Conservation (phyloP, 37 sponge, comb jelly and placozoan genomes). For the Cliona cf. orientalis region DNA sequence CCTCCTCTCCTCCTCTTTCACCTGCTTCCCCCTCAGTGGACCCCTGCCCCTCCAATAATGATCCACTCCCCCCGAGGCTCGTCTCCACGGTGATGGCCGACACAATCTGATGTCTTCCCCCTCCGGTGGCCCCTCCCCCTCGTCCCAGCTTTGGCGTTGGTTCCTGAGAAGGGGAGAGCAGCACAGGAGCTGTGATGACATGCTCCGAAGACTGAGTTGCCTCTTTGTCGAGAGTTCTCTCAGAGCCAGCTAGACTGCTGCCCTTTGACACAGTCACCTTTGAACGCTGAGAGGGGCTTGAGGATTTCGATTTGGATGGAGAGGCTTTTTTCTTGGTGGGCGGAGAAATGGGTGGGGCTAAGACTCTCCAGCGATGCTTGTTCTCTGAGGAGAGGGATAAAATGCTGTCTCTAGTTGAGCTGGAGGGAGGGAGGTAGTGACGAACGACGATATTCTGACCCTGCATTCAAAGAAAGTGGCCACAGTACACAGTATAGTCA, state of each 20-base stretch:
- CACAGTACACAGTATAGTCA: neutral
- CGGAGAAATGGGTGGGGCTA: neutral
- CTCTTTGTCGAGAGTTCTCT: neutral
- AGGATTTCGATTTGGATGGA: neutral
- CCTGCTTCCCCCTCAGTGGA: neutral
- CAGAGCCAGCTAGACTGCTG: neutral
- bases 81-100: conserved; percentile 24
- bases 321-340: neutral
- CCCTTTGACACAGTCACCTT: neutral
- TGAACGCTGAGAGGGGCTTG: neutral
- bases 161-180: no score
- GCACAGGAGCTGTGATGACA: conserved; percentile 31
- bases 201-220: neutral
- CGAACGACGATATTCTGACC: conserved; percentile 71
- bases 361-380: conserved; percentile 58
- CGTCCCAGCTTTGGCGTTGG: no score
- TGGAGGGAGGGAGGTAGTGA: conserved; percentile 68
- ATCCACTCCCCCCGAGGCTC: no score
- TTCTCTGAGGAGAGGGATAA: conserved; percentile 54
- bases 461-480: conserved; percentile 12
- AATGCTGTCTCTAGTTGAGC: conserved; percentile 51
- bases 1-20: neutral
- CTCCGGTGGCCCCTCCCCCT: no score
- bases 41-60: no score
- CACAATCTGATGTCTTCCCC: conserved; percentile 1